Base-by-base conservation (phyloP, 2,888 invertebrate genomes). In the Catocala sponsa region DNA sequence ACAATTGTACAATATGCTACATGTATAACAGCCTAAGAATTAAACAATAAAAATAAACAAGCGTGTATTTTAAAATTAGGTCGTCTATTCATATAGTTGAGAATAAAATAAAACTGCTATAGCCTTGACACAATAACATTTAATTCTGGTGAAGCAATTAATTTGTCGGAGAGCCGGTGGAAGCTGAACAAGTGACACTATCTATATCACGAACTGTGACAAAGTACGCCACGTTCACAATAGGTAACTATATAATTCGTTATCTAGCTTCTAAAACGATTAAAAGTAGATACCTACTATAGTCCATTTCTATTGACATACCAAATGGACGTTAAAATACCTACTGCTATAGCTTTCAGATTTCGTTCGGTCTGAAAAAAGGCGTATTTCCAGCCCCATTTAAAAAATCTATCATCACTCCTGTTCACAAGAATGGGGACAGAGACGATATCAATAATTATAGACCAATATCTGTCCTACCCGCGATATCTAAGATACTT, bases 101-200 rank as follows among this genome's bases (percentile, higher is more conserved):
- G 78, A 77, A 82, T 76, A 76, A 83, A 82, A 87, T 85, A 81
- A 85, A 84, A 85, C 78, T 81, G 82, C 65, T 71, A 67, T 74
- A 86, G 75, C 93, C 94, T 92, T 94, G 94, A 88, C 94, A 92
- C 84, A 85, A 90, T 91, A 93, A 91, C 89, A 92, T 92, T 92
- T 91, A 86, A 88, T 89, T 86, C 86, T 80, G 83, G 71, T 79
- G 72, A 67, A 83, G 85, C 89, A 90, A 91, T 92, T 92, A 91
- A 92, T 89, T 88, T 83, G 84, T 79, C 76, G 72, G 79, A 42
- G 59, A 56, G 79, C 75, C 71, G 62, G 76, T 85, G 80, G 88
- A 88, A 87, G 89, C 83, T 78, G 76, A 72, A 83, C 75, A 65
- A 78, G 78, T 82, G 90, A 87, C 88, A 77, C 74, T 83, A 89